phyloP scores from a whole-genome alignment of 1,140 invertebrate species.

The Leptopilina boulardi region DNA sequence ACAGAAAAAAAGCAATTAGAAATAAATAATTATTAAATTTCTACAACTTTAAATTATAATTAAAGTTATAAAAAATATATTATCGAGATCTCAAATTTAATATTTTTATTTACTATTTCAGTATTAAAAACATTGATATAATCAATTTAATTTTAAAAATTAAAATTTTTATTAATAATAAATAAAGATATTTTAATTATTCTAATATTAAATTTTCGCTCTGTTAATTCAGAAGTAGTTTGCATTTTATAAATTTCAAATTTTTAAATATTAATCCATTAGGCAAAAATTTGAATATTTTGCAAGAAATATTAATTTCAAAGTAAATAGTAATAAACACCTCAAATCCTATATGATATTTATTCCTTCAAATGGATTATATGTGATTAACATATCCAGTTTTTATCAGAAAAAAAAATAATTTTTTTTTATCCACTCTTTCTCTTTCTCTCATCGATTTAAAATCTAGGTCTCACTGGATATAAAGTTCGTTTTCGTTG shows the following conservation, averaged over 20 bases:
- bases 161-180: too few relatives aligned
- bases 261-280: background rate
- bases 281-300: background rate
- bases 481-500: slow-evolving; percentile 1
- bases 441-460: background rate
- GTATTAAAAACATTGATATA: too few relatives aligned
- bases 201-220: background rate
- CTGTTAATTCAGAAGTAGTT: background rate
- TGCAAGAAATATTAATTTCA: background rate
- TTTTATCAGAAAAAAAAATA: background rate
- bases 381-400: background rate
- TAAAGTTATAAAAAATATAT: too few relatives aligned
- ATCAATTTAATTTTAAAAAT: too few relatives aligned
- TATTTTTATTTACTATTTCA: too few relatives aligned
- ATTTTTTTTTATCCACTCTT: background rate
- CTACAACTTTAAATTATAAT: too few relatives aligned
- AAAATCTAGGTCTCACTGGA: background rate
- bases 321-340: too few relatives aligned
- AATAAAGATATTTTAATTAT: too few relatives aligned
- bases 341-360: too few relatives aligned
- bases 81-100: too few relatives aligned
- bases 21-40: slow-evolving; percentile 1
- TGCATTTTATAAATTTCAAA: background rate
- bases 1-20: slow-evolving; percentile 9
- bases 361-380: too few relatives aligned